Conservation (phyloP, 2,113 vertebrate genomes). For the Calidris pygmaea region DNA sequence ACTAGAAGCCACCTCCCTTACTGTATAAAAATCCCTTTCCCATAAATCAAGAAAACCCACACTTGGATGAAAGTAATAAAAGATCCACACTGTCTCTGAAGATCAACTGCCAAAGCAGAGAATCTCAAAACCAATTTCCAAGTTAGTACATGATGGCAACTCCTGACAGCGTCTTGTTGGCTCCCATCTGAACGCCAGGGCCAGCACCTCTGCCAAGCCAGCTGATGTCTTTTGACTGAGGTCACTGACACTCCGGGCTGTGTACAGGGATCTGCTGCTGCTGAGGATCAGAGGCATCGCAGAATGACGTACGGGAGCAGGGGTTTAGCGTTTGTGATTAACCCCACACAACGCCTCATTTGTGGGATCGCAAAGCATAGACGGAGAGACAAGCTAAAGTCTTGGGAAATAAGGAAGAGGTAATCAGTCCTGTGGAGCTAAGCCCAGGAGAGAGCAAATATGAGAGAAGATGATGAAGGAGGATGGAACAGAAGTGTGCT, state of each 20-base stretch:
- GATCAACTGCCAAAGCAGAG: not conserved
- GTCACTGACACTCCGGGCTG: not conserved
- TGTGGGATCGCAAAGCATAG: not conserved
- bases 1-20: not conserved
- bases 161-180: not conserved
- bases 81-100: not conserved
- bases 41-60: not conserved
- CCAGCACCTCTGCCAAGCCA: not conserved
- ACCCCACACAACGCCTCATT: not conserved
- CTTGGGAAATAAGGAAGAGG: not conserved
- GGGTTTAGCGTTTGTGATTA: not conserved
- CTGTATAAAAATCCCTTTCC: not conserved
- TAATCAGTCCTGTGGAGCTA: not conserved
- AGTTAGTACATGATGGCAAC: not conserved
- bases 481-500: not conserved
- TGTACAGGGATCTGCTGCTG: not conserved
- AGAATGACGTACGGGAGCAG: not conserved
- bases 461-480: not conserved
- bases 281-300: not conserved
- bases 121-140: not conserved
- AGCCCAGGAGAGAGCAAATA: not conserved
- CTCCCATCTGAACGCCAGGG: not conserved
- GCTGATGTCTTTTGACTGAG: not conserved
- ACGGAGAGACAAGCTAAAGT: not conserved
- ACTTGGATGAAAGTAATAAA: not conserved